Evolutionary conservation across 2,113 vertebrate genomes (phyloP).

Genomic region (zebrafish (Danio rerio)): DNA sequence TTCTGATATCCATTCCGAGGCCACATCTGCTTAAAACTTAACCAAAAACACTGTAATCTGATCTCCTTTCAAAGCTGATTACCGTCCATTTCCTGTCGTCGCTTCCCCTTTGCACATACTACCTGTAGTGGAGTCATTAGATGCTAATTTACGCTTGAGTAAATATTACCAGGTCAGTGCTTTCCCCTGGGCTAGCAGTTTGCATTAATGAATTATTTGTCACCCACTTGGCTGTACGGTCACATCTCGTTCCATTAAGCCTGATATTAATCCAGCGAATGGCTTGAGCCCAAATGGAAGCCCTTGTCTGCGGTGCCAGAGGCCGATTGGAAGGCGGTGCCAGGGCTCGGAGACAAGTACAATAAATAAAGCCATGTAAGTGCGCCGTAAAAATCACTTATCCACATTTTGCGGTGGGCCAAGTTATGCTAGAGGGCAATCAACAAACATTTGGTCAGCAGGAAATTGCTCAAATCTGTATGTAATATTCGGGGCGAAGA

Average conservation of each 20-base stretch:
- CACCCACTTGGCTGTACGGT: conserved; percentile 36
- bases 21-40: conserved; percentile 21
- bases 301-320: conserved; percentile 13
- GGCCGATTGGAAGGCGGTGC: conserved; percentile 26
- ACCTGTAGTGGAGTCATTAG: conserved; percentile 61
- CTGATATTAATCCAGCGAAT: conserved; percentile 42
- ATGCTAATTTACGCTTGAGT: conserved; percentile 51
- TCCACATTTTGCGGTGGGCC: conserved; percentile 37
- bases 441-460: conserved; percentile 44
- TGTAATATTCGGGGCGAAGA: conserved; percentile 45
- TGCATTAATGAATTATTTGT: conserved; percentile 56
- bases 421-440: conserved; percentile 43
- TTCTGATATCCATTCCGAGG: conserved; percentile 26
- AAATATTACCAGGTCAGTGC: conserved; percentile 38
- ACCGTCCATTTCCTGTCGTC: not conserved
- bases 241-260: conserved; percentile 52
- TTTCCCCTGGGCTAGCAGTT: conserved; percentile 27
- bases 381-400: conserved; percentile 47
- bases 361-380: conserved; percentile 49
- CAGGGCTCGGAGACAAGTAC: conserved; percentile 18
- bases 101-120: conserved; percentile 18
- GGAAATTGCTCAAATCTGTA: conserved; percentile 51
- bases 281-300: conserved; percentile 51
- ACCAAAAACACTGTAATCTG: conserved; percentile 20
- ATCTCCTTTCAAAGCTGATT: conserved; percentile 18